Evolutionary conservation across 2,888 invertebrate genomes (phyloP).

Genomic region (Epinotia demarniana): DNA sequence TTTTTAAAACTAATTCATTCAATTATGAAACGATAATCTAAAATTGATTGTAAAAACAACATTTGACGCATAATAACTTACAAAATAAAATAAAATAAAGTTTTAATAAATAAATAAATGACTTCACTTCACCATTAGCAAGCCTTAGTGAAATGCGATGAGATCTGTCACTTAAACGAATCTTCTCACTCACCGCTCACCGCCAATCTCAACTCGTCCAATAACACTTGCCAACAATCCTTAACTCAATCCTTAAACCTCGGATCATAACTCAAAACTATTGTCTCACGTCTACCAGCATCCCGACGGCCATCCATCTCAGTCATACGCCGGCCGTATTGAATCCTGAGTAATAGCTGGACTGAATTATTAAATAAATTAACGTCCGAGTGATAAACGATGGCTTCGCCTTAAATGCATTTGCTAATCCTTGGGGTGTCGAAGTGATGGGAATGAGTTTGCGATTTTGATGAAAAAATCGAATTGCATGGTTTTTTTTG

Average conservation of each 20-base stretch:
- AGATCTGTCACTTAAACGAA: background rate
- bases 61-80: too few species aligned
- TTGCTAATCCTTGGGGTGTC: constrained; percentile 43
- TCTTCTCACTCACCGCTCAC: background rate
- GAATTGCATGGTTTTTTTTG: background rate
- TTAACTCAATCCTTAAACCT: constrained; percentile 23
- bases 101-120: too few species aligned
- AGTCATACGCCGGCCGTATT: constrained; percentile 71
- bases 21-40: background rate
- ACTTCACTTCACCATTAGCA: background rate
- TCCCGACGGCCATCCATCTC: constrained; percentile 67
- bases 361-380: constrained; percentile 82
- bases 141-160: background rate
- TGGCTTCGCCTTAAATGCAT: constrained; percentile 53
- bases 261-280: constrained; percentile 43
- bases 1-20: background rate
- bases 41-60: background rate
- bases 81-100: too few species aligned
- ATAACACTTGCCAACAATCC: constrained; percentile 2
- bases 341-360: constrained; percentile 74
- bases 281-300: constrained; percentile 37
- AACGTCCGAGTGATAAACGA: constrained; percentile 72
- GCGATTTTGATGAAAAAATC: constrained; percentile 13
- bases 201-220: background rate
- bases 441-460: constrained; percentile 18